phyloP scores from a whole-genome alignment of 2,888 invertebrate species.

The Lasioglossum marginatum region DNA sequence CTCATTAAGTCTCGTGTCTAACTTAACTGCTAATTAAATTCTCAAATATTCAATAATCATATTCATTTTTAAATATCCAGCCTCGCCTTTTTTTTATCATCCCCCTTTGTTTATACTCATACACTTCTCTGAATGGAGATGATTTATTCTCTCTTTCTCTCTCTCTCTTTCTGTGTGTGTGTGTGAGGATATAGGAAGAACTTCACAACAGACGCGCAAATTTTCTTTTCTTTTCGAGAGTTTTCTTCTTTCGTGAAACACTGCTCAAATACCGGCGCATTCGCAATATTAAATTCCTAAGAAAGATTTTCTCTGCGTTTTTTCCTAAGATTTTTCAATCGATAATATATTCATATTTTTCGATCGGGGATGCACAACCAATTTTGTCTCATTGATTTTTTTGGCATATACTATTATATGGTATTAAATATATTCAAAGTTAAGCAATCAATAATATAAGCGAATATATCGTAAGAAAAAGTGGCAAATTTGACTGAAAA shows the following conservation, averaged over 20 bases:
- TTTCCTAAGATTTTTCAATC: conserved; percentile 28
- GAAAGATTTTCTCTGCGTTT: not conserved
- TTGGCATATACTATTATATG: not conserved
- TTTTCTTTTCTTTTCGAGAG: not conserved
- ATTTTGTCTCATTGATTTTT: not conserved
- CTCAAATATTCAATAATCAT: conserved; percentile 27
- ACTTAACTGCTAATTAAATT: conserved; percentile 61
- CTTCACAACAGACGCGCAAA: not conserved
- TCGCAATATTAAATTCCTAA: conserved; percentile 71
- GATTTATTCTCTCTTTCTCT: not conserved
- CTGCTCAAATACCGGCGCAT: conserved; percentile 71
- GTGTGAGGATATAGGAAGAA: conserved; percentile 13
- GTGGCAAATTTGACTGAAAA: not conserved
- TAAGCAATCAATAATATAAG: not conserved
- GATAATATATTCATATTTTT: not conserved
- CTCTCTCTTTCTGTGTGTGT: not conserved
- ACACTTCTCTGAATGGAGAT: not conserved
- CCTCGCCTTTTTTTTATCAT: conserved; percentile 12
- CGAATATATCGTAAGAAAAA: not conserved
- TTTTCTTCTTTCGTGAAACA: conserved; percentile 23
- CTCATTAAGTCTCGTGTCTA: conserved; percentile 43
- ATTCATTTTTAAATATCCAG: conserved; percentile 28
- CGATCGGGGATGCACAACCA: conserved; percentile 29
- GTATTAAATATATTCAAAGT: not conserved
- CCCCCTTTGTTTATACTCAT: conserved; percentile 15